These are phyloP conservation scores for Pundamilia nyererei DNA, from an alignment of 2,113 vertebrate species.

Conservation along the genomic window DNA sequence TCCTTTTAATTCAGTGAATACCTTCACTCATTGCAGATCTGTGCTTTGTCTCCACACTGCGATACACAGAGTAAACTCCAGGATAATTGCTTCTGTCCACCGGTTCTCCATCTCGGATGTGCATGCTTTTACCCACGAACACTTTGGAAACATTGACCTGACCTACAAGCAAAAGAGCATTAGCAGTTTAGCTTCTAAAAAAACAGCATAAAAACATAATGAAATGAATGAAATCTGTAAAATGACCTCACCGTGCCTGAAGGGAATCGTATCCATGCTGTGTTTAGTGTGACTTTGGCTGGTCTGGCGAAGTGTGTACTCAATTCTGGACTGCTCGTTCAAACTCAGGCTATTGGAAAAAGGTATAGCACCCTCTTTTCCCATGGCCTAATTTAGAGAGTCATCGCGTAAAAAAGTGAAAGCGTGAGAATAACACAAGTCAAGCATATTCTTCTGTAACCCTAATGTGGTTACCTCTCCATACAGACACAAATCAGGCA, in stretches of 20 bases:
- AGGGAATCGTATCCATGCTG: conserved; percentile 43
- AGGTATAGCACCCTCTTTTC: conserved; percentile 62
- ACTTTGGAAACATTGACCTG: conserved; percentile 77
- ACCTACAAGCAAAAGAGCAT: conserved; percentile 48
- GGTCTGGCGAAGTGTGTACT: conserved; percentile 50
- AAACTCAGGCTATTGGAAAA: conserved; percentile 75
- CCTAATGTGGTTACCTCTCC: background rate
- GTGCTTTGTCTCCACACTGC: conserved; percentile 55
- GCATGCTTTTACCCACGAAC: conserved; percentile 74
- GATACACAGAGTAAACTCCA: conserved; percentile 73
- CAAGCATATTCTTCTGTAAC: background rate
- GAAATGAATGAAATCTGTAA: background rate
- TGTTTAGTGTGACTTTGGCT: conserved; percentile 24
- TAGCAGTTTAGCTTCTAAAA: background rate
- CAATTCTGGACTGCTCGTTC: conserved; percentile 70
- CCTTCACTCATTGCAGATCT: conserved; percentile 6
- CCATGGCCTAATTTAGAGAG: conserved; percentile 43
- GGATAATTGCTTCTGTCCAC: conserved; percentile 62
- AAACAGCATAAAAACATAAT: background rate
- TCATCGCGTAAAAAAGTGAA: background rate
- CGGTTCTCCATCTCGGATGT: conserved; percentile 45
- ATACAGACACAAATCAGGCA: background rate
- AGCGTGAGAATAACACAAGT: background rate
- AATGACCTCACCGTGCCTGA: conserved; percentile 66
- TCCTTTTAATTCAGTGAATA: background rate